Evolutionary conservation across 2,888 invertebrate species (phyloP).

Genomic region (Anorthoa munda): DNA sequence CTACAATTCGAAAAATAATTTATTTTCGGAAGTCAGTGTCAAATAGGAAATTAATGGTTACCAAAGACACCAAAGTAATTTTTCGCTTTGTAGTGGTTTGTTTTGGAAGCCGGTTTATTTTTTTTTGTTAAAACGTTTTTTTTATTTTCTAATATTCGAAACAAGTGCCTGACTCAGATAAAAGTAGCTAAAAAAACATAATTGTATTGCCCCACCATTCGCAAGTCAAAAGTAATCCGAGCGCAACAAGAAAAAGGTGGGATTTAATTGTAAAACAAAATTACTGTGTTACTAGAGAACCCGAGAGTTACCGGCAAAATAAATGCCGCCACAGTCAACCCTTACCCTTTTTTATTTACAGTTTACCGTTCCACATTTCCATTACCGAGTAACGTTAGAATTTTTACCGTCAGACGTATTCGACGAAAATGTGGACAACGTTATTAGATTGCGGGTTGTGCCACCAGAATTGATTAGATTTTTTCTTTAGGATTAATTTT

Average conservation of each 20-base stretch:
- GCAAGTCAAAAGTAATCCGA: conserved; percentile 71
- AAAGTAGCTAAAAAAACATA: conserved; percentile 27
- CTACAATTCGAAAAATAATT: too few relatives aligned
- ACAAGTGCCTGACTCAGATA: background rate
- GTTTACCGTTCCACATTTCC: conserved; percentile 57
- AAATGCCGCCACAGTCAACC: conserved; percentile 62
- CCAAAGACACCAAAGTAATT: too few relatives aligned
- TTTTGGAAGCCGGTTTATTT: too few relatives aligned
- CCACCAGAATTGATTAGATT: conserved; percentile 1
- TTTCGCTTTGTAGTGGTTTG: too few relatives aligned
- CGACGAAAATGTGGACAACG: conserved; percentile 17
- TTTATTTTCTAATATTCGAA: too few relatives aligned
- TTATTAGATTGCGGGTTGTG: conserved; percentile 23
- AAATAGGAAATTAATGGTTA: too few relatives aligned
- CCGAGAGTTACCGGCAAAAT: conserved; percentile 61
- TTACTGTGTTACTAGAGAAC: conserved; percentile 73
- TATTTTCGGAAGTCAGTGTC: too few relatives aligned
- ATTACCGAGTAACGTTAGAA: conserved; percentile 49
- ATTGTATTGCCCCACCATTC: too few relatives aligned
- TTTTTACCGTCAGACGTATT: conserved; percentile 41
- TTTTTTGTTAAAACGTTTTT: too few relatives aligned
- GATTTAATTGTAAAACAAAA: conserved; percentile 77
- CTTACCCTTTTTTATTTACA: conserved; percentile 71
- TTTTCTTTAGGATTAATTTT: conserved; percentile 7
- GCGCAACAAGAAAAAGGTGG: conserved; percentile 76